Evolutionary conservation across 2,888 invertebrate species (phyloP), one percentile per base, ranked within the genome.

Genomic region (Tenthredo distinguenda): DNA sequence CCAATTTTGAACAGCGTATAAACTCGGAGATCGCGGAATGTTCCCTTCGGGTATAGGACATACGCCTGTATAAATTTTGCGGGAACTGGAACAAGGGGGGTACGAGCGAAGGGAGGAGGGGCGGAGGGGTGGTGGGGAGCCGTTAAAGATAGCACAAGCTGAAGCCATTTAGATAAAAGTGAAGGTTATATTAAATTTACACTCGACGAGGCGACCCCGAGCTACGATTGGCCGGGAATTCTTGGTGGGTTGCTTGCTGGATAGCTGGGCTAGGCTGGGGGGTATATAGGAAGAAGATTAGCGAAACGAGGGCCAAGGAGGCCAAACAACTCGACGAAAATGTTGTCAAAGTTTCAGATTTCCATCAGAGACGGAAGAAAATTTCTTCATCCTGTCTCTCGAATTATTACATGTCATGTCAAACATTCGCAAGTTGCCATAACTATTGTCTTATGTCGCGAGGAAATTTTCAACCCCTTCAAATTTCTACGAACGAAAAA

Each of bases 131-230:
- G 43, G 68, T 76, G 84, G 81, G 55, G 43, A 58, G 37, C 34
- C 55, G 72, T 31, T 34, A 65, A 85, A 86, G 84, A 88, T 88
- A 88, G 84, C 85, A 58, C 58, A 85, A 82, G 86, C 86, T 85
- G 84, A 87, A 88, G 88, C 89, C 90, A 91, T 92, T 92, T 91
- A 91, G 91, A 91, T 92, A 92, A 91, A 90, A 90, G 88, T 87
- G 87, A 87, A 88, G 83, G 89, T 90, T 91, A 91, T 90, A 90
- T 91, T 91, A 90, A 90, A 91, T 92, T 91, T 91, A 91, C 90
- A 89, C 89, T 88, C 87, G 71, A 85, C 72, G 86, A 37, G 77
- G 18, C 62, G 74, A 40, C 83, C 83, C 62, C 31, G 83, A 68
- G 47, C 83, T 83, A 62, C 83, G 50, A 83, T 83, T 83, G 83